A percentile compares a stretch with the other conserved stretches of the same genome.
Conservation (phyloP, 2,888 invertebrate species). For the Vandiemenella viatica region DNA sequence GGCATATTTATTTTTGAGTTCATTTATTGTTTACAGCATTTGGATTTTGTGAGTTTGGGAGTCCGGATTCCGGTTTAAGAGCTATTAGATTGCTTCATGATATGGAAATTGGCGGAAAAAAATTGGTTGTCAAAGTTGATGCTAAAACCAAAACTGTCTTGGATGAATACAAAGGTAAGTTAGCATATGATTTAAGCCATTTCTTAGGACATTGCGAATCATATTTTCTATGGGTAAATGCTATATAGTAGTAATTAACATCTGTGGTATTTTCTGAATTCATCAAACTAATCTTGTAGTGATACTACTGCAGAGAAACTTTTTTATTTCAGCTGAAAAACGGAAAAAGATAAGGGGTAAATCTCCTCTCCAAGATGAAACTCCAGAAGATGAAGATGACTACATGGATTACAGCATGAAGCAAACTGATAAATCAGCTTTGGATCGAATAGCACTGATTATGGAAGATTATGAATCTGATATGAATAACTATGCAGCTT, state of each 20-base stretch:
- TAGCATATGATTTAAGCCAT: too few relatives aligned
- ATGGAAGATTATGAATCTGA: conserved; percentile 69
- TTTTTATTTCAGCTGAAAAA: conserved; percentile 35
- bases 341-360: conserved; percentile 40
- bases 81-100: conserved; percentile 88
- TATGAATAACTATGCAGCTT: conserved; percentile 49
- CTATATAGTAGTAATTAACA: background rate
- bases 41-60: conserved; percentile 94
- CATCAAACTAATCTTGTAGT: too few relatives aligned
- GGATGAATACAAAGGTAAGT: conserved; percentile 76
- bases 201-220: background rate
- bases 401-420: conserved; percentile 64
- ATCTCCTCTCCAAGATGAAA: conserved; percentile 39
- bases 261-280: too few relatives aligned
- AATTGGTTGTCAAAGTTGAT: conserved; percentile 90
- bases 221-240: background rate
- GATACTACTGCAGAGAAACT: too few relatives aligned
- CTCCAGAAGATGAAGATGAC: conserved; percentile 42
- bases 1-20: too few relatives aligned
- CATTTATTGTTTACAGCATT: conserved; percentile 49
- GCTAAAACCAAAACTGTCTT: conserved; percentile 90
- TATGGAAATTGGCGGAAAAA: conserved; percentile 81
- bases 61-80: conserved; percentile 87
- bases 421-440: conserved; percentile 56
- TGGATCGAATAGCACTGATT: conserved; percentile 62